These are phyloP conservation scores for Limnodromus scolopaceus DNA, from an alignment of 2,797 vertebrate genomes.

Conservation along the genomic window DNA sequence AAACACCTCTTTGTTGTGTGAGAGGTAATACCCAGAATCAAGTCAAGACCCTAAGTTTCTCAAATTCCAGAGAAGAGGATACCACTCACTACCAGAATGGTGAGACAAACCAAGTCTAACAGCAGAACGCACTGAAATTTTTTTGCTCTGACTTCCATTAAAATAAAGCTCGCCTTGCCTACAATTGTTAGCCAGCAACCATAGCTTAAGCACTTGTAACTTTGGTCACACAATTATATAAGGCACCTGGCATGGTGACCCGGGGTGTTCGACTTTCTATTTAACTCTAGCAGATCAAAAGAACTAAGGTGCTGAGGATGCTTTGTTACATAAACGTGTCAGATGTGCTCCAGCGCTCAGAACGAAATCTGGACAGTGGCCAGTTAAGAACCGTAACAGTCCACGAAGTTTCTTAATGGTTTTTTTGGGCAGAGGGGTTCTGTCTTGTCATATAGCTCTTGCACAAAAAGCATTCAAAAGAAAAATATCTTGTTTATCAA, in stretches of 20 bases:
- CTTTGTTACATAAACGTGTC: background rate
- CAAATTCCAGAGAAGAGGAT: background rate
- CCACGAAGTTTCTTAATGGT: background rate
- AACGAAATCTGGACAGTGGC: background rate
- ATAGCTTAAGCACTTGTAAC: background rate
- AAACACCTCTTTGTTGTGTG: background rate
- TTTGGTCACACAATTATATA: background rate
- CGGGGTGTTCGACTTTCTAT: background rate
- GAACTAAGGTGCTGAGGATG: background rate
- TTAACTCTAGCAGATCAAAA: background rate
- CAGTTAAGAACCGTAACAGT: background rate
- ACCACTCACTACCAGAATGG: background rate
- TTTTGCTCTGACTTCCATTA: background rate
- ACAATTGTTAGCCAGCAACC: background rate
- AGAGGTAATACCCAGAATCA: background rate
- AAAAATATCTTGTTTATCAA: background rate
- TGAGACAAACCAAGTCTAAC: background rate
- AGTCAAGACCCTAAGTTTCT: background rate
- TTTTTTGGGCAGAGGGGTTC: background rate
- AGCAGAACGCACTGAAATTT: fast-evolving
- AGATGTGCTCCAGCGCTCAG: background rate
- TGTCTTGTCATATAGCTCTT: background rate
- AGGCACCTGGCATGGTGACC: background rate
- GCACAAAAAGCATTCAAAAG: background rate
- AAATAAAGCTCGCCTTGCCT: background rate